Percentiles rank a stretch among this genome's conserved stretches.
Evolutionary conservation across 2,113 vertebrate species (phyloP).

Genomic region (Seriola aureovittata): DNA sequence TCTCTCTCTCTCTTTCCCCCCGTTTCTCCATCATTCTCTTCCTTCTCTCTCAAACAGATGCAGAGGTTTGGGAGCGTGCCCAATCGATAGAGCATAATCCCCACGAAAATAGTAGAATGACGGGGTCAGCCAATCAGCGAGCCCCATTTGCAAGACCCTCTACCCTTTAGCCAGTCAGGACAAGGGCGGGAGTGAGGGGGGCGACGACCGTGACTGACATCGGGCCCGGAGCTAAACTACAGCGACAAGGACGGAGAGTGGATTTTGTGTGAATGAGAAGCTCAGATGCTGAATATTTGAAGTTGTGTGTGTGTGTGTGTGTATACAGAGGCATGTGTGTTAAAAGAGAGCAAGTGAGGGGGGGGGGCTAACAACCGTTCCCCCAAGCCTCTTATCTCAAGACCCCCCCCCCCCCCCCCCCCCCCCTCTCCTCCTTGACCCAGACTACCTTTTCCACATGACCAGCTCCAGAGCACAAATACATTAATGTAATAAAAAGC

Average conservation of each 20-base stretch:
- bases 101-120: slow-evolving; percentile 70
- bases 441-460: slow-evolving; percentile 73
- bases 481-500: slow-evolving; percentile 43
- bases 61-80: slow-evolving; percentile 70
- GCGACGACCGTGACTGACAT: slow-evolving; percentile 41
- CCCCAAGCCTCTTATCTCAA: slow-evolving; percentile 75
- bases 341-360: slow-evolving; percentile 9
- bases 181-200: slow-evolving; percentile 5
- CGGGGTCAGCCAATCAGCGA: slow-evolving; percentile 37
- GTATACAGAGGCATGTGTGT: slow-evolving; percentile 6
- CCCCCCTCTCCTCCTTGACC: slow-evolving; percentile 60
- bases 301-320: slow-evolving; percentile 1
- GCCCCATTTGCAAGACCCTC: slow-evolving; percentile 39
- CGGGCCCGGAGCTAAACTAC: slow-evolving; percentile 28
- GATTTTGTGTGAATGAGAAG: slow-evolving; percentile 48
- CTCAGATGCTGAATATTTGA: slow-evolving; percentile 70
- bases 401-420: not conserved
- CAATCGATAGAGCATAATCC: slow-evolving; percentile 80
- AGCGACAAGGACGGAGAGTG: slow-evolving; percentile 47
- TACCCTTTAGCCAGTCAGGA: slow-evolving; percentile 54
- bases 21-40: not conserved
- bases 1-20: not conserved
- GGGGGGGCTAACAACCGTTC: slow-evolving; percentile 29
- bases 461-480: slow-evolving; percentile 41
- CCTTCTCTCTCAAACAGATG: slow-evolving; percentile 61